Evolutionary conservation across 1,140 invertebrate species (phyloP).

Genomic region (Tetragonula clypearis): DNA sequence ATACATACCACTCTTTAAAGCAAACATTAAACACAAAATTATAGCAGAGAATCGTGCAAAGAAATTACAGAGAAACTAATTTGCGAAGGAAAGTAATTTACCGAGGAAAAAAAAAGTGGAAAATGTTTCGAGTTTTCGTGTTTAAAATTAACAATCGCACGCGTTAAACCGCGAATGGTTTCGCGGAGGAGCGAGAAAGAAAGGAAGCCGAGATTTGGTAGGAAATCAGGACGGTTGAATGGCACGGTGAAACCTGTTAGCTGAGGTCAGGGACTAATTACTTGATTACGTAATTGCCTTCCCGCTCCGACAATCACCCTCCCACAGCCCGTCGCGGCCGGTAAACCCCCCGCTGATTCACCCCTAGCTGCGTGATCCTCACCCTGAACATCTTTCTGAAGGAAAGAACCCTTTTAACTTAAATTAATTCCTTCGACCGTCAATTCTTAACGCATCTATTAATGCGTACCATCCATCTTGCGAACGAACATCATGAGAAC

Average conservation of each 20-base stretch:
- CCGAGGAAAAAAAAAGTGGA: too few relatives aligned
- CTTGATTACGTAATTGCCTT: slow-evolving; percentile 80
- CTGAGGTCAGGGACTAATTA: slow-evolving; percentile 79
- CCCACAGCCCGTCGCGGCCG: slow-evolving; percentile 63
- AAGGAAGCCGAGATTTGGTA: slow-evolving; percentile 38
- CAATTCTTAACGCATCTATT: slow-evolving; percentile 8
- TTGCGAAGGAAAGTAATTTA: too few relatives aligned
- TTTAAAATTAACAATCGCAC: not conserved
- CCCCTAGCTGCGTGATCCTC: slow-evolving; percentile 59
- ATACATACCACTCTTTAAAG: not conserved
- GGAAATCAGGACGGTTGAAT: slow-evolving; percentile 62
- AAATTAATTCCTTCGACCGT: slow-evolving; percentile 52
- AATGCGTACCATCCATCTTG: not conserved
- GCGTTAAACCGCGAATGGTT: not conserved
- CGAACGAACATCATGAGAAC: not conserved
- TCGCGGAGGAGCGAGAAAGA: slow-evolving; percentile 9
- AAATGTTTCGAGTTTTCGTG: too few relatives aligned
- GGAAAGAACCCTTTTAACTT: slow-evolving; percentile 58
- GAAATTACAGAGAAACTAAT: not conserved
- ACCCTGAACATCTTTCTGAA: slow-evolving; percentile 58
- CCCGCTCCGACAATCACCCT: slow-evolving; percentile 69
- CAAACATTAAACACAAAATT: not conserved
- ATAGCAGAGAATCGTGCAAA: not conserved
- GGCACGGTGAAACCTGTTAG: slow-evolving; percentile 70
- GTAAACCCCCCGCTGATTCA: slow-evolving; percentile 72